phyloP scores from a whole-genome alignment of 2,113 vertebrate species.

The Passerina amoena region DNA sequence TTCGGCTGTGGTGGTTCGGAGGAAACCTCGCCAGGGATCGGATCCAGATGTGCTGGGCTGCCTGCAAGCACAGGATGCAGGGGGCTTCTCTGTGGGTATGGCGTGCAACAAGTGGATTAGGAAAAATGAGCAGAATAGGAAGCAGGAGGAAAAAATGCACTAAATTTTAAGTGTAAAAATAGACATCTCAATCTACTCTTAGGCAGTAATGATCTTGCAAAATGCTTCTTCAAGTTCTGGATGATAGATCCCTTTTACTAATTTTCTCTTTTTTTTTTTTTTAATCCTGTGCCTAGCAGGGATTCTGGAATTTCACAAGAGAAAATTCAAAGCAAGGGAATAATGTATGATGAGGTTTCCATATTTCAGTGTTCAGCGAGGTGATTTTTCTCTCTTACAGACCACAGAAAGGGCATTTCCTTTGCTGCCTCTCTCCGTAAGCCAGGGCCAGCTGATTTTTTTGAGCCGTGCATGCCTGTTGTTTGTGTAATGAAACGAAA shows the following conservation, averaged over 20 bases:
- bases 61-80: background rate
- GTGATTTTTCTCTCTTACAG: background rate
- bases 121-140: background rate
- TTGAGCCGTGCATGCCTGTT: background rate
- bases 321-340: background rate
- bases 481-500: conserved; percentile 54
- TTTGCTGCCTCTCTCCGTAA: background rate
- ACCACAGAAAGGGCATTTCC: background rate
- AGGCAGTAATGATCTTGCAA: background rate
- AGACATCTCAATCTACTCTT: background rate
- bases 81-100: background rate
- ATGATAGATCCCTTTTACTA: background rate
- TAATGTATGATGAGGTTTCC: background rate
- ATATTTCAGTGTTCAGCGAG: background rate
- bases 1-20: rapidly evolving
- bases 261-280: background rate
- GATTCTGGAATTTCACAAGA: background rate
- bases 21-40: background rate
- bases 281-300: background rate
- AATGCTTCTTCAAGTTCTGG: background rate
- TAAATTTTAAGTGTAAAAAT: background rate
- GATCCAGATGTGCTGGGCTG: background rate
- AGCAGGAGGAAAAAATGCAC: background rate
- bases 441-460: background rate
- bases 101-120: background rate